phyloP scores from a whole-genome alignment of 2,888 invertebrate species.

The Lingula anatina region DNA sequence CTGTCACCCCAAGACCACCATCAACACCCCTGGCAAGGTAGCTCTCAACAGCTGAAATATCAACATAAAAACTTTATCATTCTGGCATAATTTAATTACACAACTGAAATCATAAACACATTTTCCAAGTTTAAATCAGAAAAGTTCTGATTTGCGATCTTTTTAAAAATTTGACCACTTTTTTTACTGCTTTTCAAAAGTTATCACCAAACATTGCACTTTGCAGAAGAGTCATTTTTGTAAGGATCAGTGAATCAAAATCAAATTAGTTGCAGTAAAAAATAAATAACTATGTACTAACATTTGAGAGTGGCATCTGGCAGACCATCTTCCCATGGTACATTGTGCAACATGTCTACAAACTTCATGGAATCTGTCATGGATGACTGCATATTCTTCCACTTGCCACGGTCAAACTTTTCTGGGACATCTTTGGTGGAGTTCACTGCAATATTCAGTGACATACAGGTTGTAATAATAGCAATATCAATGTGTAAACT shows the following conservation, averaged over 20 bases:
- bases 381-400: slow-evolving; percentile 48
- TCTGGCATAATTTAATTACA: too few species aligned
- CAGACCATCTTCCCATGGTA: slow-evolving; percentile 51
- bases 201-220: too few species aligned
- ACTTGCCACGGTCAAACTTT: slow-evolving; percentile 39
- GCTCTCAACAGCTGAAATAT: slow-evolving; percentile 51
- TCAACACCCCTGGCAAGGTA: slow-evolving; percentile 45
- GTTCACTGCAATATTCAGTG: not conserved
- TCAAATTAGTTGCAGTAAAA: not conserved
- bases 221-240: too few species aligned
- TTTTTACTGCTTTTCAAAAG: too few species aligned
- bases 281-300: slow-evolving; percentile 11
- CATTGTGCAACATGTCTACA: slow-evolving; percentile 51
- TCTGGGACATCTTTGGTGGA: slow-evolving; percentile 23
- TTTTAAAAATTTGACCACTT: too few species aligned
- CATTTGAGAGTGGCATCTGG: slow-evolving; percentile 41
- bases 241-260: not conserved
- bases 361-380: slow-evolving; percentile 49
- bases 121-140: too few species aligned
- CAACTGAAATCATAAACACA: too few species aligned
- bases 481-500: too few species aligned
- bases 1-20: slow-evolving; percentile 49
- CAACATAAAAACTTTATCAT: too few species aligned
- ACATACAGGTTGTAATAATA: too few species aligned
- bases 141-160: too few species aligned